Evolutionary conservation across 2,113 vertebrate genomes (phyloP).

Genomic region (Pluvialis apricaria): DNA sequence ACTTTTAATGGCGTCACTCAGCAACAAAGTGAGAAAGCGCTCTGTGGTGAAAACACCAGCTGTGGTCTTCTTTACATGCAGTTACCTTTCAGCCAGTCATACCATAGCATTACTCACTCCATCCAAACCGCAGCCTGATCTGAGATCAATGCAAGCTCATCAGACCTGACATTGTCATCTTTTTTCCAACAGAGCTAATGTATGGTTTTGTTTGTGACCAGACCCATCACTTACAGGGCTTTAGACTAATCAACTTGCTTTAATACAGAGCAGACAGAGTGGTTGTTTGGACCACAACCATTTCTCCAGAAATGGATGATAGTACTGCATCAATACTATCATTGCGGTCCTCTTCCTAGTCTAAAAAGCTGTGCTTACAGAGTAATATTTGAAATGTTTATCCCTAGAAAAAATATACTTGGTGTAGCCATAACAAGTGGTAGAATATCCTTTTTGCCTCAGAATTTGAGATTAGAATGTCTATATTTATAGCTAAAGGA

Average conservation of each 20-base stretch:
- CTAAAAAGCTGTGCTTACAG: background rate
- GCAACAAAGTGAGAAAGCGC: background rate
- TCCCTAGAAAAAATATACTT: background rate
- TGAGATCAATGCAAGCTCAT: background rate
- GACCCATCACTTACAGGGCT: background rate
- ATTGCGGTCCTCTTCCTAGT: background rate
- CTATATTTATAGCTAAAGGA: background rate
- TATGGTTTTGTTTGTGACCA: slow-evolving; percentile 11
- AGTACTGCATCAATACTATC: background rate
- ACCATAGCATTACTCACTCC: background rate
- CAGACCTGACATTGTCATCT: background rate
- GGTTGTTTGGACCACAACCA: background rate
- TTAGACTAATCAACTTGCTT: slow-evolving; percentile 8
- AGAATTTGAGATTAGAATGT: slow-evolving; percentile 22
- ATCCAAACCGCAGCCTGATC: background rate
- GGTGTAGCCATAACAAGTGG: background rate
- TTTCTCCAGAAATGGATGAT: background rate
- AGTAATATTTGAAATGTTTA: slow-evolving; percentile 17
- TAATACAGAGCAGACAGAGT: background rate
- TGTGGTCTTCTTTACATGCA: background rate
- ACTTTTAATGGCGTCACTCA: background rate
- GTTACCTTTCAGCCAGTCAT: background rate
- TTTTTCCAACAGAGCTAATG: background rate
- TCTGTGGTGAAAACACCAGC: background rate
- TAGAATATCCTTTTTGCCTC: background rate